Base-by-base conservation (phyloP, 2,797 vertebrate species). In the Dendrocincla tyrannina region DNA sequence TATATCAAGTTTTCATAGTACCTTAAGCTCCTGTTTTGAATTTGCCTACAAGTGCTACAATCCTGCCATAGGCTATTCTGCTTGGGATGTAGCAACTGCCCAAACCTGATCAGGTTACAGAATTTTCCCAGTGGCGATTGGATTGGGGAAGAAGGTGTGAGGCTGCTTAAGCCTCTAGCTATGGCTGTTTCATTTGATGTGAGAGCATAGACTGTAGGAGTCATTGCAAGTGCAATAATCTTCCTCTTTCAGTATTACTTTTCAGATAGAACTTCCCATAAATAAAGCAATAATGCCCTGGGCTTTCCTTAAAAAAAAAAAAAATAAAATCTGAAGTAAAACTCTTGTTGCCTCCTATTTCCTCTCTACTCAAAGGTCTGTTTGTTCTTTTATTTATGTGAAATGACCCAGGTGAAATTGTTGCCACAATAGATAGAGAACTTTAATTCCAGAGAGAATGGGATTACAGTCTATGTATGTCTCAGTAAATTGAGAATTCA, bases 1-100 rank as follows among this genome's bases (percentile, higher is more conserved):
- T 82, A 17, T 56, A 82, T 89, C 20, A 92, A 89, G 75, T 80
- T 91, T 91, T 79, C 64, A 91, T 74, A 70, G 13, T 52, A 88
- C 41, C 47, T 83, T 70, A 85, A 91, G 60, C 13, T 70, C 13
- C 19, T 80, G 11, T 77, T 94, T 77, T 67, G 55, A 88, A 91
- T 93, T 88, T 88, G 35, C 39, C 39, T 83, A 49, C 55, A 89
- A 88, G 8, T 67, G 9, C 13, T 94, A 88, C 82, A 67, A 41
- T 83, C 32, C 64, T 93, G 56, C 52, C 41, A 12, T 69, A 64
- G 64, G 70, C 75, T 69, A 52, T 73, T 85, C 70, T 62, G 13
- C 28, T 88, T 66, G 60, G 44, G 47, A 52, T 52, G 32, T 5
- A 85, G 41, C 37, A 83, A 85, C 89, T 4, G 11, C 25, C 44